phyloP scores from a whole-genome alignment of 2,888 invertebrate species.

The Harpagoxenus sublaevis region DNA sequence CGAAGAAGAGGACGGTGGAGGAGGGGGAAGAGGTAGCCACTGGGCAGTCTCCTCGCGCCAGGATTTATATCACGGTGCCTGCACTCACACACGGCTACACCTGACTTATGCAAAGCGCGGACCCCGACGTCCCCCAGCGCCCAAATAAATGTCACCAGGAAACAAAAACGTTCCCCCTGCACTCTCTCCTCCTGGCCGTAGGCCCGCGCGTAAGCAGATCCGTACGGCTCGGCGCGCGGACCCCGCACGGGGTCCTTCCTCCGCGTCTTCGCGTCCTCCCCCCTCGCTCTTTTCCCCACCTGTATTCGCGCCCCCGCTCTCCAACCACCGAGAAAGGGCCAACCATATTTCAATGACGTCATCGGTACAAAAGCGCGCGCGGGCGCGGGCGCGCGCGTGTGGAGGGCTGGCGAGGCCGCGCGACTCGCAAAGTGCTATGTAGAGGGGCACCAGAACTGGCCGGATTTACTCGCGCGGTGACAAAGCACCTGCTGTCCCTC shows the following conservation, averaged over 20 bases:
- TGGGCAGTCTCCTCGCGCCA: conserved; percentile 81
- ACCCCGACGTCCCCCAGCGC: conserved; percentile 78
- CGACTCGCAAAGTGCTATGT: conserved; percentile 73
- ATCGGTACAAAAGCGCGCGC: conserved; percentile 78
- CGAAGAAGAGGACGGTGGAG: conserved; percentile 50
- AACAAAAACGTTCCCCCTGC: conserved; percentile 81
- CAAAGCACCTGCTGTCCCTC: conserved; percentile 85
- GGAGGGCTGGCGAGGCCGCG: conserved; percentile 69
- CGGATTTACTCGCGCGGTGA: conserved; percentile 85
- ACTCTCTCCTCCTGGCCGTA: conserved; percentile 64
- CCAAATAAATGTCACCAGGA: conserved; percentile 85
- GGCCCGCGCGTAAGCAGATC: conserved; percentile 68
- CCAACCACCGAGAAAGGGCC: conserved; percentile 61
- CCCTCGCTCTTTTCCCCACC: conserved; percentile 17
- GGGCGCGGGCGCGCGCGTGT: conserved; percentile 56
- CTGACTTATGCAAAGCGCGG: conserved; percentile 85
- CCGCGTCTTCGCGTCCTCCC: neutral
- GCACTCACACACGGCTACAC: conserved; percentile 80
- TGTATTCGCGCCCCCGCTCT: conserved; percentile 34
- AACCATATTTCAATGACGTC: conserved; percentile 82
- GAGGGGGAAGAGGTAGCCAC: conserved; percentile 76
- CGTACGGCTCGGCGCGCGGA: conserved; percentile 41
- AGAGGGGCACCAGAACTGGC: conserved; percentile 76
- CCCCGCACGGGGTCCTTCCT: conserved; percentile 19
- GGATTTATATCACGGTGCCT: conserved; percentile 84